Evolutionary conservation across 1,140 invertebrate genomes (phyloP).

Genomic region (Eciton burchellii): DNA sequence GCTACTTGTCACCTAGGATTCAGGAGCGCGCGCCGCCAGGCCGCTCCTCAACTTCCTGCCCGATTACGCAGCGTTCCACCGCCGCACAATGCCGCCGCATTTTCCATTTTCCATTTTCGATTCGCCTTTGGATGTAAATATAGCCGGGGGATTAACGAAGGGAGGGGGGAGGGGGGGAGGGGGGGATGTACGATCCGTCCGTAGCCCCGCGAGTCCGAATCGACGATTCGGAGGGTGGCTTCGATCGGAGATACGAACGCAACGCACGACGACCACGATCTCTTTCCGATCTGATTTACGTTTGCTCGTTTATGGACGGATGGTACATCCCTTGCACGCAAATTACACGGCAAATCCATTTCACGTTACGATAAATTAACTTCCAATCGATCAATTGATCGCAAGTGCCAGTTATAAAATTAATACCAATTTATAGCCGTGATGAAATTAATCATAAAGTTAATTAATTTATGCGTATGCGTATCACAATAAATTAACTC

Average conservation of each 20-base stretch:
- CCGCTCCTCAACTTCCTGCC: slow-evolving; percentile 63
- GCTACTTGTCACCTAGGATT: slow-evolving; percentile 56
- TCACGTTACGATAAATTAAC: slow-evolving; percentile 30
- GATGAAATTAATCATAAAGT: not conserved
- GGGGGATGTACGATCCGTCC: slow-evolving; percentile 30
- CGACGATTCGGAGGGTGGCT: no score
- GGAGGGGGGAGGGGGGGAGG: no score
- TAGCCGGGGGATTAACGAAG: slow-evolving; percentile 23
- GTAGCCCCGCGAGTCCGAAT: no score
- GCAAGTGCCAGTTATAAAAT: not conserved
- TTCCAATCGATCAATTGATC: slow-evolving; percentile 9
- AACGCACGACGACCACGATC: no score
- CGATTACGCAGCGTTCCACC: slow-evolving; percentile 62
- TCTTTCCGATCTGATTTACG: slow-evolving; percentile 10
- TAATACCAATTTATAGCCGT: not conserved
- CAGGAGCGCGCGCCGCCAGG: slow-evolving; percentile 65
- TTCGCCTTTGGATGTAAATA: slow-evolving; percentile 13
- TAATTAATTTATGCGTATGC: not conserved
- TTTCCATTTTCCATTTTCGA: not conserved
- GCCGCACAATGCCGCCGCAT: slow-evolving; percentile 51
- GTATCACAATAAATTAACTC: not conserved
- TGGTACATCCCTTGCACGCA: slow-evolving; percentile 8
- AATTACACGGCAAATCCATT: not conserved
- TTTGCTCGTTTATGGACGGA: slow-evolving; percentile 21
- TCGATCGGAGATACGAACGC: no score